Base-by-base conservation (phyloP, 1,140 invertebrate species). In the Drosophila kepulauana region DNA sequence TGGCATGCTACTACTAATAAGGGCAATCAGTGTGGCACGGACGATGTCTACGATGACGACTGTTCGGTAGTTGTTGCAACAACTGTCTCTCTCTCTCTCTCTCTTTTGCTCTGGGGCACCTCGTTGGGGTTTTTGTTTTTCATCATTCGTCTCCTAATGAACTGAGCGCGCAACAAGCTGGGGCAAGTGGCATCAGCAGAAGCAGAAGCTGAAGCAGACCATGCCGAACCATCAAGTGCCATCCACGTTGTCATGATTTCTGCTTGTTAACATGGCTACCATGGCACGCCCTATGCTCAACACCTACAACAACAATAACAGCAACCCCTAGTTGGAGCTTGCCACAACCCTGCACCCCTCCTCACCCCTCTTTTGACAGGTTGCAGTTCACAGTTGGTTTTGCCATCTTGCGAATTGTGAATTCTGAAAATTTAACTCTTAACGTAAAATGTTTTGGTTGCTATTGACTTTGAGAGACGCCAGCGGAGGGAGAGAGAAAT, bases 381-480 rank as follows among this genome's bases (percentile, higher is more conserved):
- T 35, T 45, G 10, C 48, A 30, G 41, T 52, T n/a, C 62, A 67
- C 51, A 56, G 20, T 75, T 70, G 78, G 69, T 84, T 79, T 71
- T 81, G 78, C 81, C 75, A 75, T 88, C 87, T 91, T 91, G 72
- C 84, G 82, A 91, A 81, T 91, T 91, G 75, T 90, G 87, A 91
- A 87, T 91, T 91, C 80, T 84, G 81, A 91, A 91, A 87, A 84
- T 91, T 81, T 79, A 89, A 88, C 85, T 88, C 78, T 82, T 85
- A 81, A 78, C 82, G 74, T 74, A 70, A 75, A 75, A 70, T 75
- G 57, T 62, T 82, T 82, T 65, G 65, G 75, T 54, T 66, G 65
- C 66, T 79, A 62, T 75, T 79, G 68, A 65, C 62, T 61, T 66
- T 64, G 59, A 67, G 41, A 15, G 56, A 56, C 3, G 5, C n/a